phyloP scores from a whole-genome alignment of 2,888 invertebrate species.

The Dolomedes plantarius region DNA sequence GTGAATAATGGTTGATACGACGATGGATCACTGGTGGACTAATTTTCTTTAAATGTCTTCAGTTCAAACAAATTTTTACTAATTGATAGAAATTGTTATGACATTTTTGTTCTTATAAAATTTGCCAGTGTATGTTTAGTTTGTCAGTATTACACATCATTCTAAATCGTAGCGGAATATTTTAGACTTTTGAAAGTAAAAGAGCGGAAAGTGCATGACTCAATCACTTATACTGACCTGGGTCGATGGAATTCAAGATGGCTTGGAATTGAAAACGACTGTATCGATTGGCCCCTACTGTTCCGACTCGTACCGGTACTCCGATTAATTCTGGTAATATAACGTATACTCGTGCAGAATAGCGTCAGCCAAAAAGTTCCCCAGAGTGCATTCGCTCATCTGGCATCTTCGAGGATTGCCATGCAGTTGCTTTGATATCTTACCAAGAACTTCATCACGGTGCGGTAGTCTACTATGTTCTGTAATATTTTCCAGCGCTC shows the following conservation, averaged over 20 bases:
- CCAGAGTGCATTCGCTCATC: conserved; percentile 87
- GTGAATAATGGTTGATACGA: too few species aligned
- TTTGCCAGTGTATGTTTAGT: too few species aligned
- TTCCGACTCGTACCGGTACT: conserved; percentile 72
- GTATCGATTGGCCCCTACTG: conserved; percentile 88
- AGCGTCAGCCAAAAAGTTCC: conserved; percentile 87
- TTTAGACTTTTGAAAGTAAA: too few species aligned
- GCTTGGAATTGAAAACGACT: conserved; percentile 86
- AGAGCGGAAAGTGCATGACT: too few species aligned
- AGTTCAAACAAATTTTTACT: too few species aligned
- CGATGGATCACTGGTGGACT: too few species aligned
- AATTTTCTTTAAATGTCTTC: too few species aligned
- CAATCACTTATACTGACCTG: conserved; percentile 32
- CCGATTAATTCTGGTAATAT: conserved; percentile 7
- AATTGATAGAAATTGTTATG: too few species aligned
- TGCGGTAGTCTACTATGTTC: conserved; percentile 20
- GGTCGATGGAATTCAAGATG: conserved; percentile 83
- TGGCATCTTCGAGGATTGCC: conserved; percentile 80
- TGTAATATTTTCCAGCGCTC: neutral
- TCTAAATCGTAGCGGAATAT: too few species aligned
- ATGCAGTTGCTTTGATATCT: neutral
- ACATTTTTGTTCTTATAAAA: too few species aligned
- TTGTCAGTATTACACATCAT: too few species aligned
- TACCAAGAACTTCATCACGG: conserved; percentile 11
- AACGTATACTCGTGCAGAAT: conserved; percentile 76